phyloP scores from a whole-genome alignment of 2,113 vertebrate genomes.

The Pycnonotus jocosus region DNA sequence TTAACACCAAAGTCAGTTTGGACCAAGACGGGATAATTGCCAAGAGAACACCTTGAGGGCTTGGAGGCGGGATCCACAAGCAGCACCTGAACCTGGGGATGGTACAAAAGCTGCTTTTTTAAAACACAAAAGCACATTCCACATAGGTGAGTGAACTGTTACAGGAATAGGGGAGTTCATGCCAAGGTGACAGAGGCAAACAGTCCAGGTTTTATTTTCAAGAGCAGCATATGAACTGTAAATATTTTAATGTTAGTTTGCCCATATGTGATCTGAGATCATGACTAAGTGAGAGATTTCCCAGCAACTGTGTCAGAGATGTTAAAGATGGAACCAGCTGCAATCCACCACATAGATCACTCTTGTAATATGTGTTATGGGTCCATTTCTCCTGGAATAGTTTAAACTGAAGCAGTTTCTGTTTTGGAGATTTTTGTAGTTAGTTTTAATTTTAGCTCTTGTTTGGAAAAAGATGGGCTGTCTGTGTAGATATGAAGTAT shows the following conservation, averaged over 20 bases:
- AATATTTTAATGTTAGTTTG: constrained; percentile 80
- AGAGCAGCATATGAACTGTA: constrained; percentile 73
- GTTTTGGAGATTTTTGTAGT: constrained; percentile 79
- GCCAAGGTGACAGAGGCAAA: constrained; percentile 53
- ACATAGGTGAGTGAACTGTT: constrained; percentile 38
- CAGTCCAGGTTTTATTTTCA: constrained; percentile 63
- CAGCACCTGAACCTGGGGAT: constrained; percentile 20
- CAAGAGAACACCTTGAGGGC: not conserved
- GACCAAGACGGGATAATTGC: not conserved
- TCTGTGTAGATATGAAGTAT: constrained; percentile 85
- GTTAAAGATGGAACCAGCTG: constrained; percentile 62
- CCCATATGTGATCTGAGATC: constrained; percentile 76
- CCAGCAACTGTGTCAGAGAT: constrained; percentile 38
- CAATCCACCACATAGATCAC: constrained; percentile 65
- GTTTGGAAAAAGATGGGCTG: constrained; percentile 81
- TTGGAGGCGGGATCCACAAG: not conserved
- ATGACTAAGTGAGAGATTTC: constrained; percentile 55
- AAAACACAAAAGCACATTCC: constrained; percentile 75
- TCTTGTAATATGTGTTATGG: constrained; percentile 72
- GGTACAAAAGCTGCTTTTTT: constrained; percentile 63
- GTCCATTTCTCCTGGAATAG: constrained; percentile 79
- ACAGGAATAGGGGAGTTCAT: not conserved
- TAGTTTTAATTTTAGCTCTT: constrained; percentile 81
- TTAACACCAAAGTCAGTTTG: constrained; percentile 23
- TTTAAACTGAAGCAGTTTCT: constrained; percentile 74